These are phyloP conservation scores for Leuctra nigra DNA, from an alignment of 2,888 invertebrate species.

Conservation along the genomic window DNA sequence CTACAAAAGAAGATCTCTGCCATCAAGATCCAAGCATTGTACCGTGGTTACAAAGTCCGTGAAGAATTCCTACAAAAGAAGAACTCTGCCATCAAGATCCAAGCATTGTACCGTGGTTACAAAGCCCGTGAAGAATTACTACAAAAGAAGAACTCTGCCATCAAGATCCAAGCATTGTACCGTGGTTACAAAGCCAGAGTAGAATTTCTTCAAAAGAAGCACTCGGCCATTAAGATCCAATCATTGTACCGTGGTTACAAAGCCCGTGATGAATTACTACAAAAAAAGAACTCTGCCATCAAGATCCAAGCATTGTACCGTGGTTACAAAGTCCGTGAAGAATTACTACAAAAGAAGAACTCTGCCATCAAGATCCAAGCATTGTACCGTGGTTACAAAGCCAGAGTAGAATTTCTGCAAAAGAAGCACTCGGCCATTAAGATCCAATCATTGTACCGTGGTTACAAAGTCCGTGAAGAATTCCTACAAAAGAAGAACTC, in stretches of 20 bases:
- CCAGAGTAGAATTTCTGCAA: neutral
- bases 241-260: slow-evolving; percentile 30
- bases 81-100: neutral
- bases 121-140: neutral
- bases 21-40: slow-evolving; percentile 15
- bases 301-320: slow-evolving; percentile 23
- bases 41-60: neutral
- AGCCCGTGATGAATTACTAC: neutral
- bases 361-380: slow-evolving; percentile 40
- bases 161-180: neutral
- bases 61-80: neutral
- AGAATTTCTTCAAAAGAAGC: neutral
- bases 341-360: slow-evolving; percentile 33
- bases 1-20: neutral
- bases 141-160: neutral
- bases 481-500: neutral
- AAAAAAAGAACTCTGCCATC: slow-evolving; percentile 16
- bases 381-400: slow-evolving; percentile 31
- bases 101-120: neutral
- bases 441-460: neutral
- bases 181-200: neutral
- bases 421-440: neutral
- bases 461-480: neutral
- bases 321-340: slow-evolving; percentile 21
- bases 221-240: slow-evolving; percentile 36